Evolutionary conservation across 1,140 invertebrate species (phyloP).

Genomic region (Cyphomyrmex costatus): DNA sequence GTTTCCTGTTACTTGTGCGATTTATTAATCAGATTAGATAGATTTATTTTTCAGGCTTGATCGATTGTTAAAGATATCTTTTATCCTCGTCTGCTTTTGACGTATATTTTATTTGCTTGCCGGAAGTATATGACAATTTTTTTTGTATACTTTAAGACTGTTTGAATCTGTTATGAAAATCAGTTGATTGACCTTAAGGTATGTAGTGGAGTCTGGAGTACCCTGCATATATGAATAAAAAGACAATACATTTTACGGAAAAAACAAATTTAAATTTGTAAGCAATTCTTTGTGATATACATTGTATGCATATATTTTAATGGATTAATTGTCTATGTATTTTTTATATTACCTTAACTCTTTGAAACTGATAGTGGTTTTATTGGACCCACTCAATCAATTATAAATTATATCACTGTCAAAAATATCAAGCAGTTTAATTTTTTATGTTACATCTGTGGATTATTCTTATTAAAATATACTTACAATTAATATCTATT

Average conservation of each 20-base stretch:
- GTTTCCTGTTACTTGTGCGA: conserved; percentile 23
- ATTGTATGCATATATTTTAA: background rate
- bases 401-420: too few species aligned
- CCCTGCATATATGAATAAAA: background rate
- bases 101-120: background rate
- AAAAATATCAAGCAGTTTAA: too few species aligned
- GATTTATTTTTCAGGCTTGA: conserved; percentile 29
- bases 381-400: too few species aligned
- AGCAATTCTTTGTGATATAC: background rate
- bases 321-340: background rate
- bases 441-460: too few species aligned
- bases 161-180: conserved; percentile 22
- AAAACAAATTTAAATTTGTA: conserved; percentile 1
- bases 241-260: background rate
- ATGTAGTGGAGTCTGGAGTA: background rate
- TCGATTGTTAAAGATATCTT: conserved; percentile 51
- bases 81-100: conserved; percentile 13
- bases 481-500: too few species aligned
- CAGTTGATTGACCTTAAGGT: background rate
- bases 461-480: too few species aligned
- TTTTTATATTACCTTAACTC: background rate
- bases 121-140: background rate
- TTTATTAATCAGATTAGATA: conserved; percentile 41
- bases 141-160: background rate
- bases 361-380: too few species aligned